These are phyloP conservation scores for Gibbula magus DNA, from an alignment of 2,888 invertebrate species.

Conservation along the genomic window DNA sequence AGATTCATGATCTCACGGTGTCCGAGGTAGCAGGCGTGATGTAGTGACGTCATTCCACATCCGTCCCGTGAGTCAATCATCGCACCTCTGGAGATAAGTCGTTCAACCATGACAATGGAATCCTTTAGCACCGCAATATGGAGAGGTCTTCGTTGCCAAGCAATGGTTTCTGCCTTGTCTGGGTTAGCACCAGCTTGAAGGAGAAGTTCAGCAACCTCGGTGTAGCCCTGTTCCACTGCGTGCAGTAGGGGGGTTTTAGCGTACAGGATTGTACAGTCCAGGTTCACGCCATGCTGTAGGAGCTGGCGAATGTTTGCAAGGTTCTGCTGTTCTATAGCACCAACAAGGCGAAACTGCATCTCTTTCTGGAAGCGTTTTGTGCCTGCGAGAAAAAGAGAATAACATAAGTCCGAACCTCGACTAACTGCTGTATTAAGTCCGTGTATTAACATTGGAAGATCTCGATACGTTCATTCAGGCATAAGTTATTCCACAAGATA, in stretches of 20 bases:
- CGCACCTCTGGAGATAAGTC: not conserved
- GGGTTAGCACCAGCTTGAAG: slow-evolving; percentile 51
- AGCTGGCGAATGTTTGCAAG: slow-evolving; percentile 24
- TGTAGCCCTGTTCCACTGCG: slow-evolving; percentile 44
- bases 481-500: too few species aligned
- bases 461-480: too few species aligned
- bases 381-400: slow-evolving; percentile 24
- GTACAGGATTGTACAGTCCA: slow-evolving; percentile 38
- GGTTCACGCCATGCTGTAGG: slow-evolving; percentile 35
- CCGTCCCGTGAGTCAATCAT: slow-evolving; percentile 7
- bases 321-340: slow-evolving; percentile 38
- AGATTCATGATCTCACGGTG: not conserved
- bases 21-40: slow-evolving; percentile 26
- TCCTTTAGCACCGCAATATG: slow-evolving; percentile 35
- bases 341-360: slow-evolving; percentile 42
- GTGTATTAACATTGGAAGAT: too few species aligned
- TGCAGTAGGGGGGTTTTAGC: slow-evolving; percentile 51
- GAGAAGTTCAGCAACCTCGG: slow-evolving; percentile 46
- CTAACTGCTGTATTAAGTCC: too few species aligned
- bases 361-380: slow-evolving; percentile 40
- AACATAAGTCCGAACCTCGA: not conserved
- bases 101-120: not conserved
- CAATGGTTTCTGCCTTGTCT: slow-evolving; percentile 37
- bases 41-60: slow-evolving; percentile 25
- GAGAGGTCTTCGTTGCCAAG: slow-evolving; percentile 48